Evolutionary conservation across 2,888 invertebrate genomes (phyloP), one percentile per base, ranked within the genome.

Genomic region (Tetranychus truncatus): DNA sequence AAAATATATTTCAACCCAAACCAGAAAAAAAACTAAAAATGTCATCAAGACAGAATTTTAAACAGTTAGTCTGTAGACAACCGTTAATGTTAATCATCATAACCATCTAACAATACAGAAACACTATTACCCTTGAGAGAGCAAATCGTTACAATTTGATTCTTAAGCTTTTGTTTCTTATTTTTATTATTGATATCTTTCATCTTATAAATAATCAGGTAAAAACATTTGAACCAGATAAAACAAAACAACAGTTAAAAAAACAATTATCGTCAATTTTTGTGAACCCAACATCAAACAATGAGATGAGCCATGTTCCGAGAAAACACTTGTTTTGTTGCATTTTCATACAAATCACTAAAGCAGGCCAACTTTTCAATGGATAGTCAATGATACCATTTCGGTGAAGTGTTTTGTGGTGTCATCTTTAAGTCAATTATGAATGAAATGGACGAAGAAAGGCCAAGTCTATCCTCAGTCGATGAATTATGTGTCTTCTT

Each of bases 401-500:
- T 7, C 6, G 8, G 15, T 55, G 9, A 55, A 15, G 9, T 15
- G 55, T 9, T 55, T 55, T 55, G 3, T 15, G 55, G 15, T 9
- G 55, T 15, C 55, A 55, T 6, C 15, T 15, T 34, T 5, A 34
- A 55, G 3, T 15, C 15, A 55, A 55, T 55, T 55, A 55, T 55
- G 55, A 55, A 55, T 55, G 55, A 7, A 55, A 15, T 55, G 7
- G 55, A 55, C 1, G 15, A 9, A 46, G 24, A 24, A 34, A 34
- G 34, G 34, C 7, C 9, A 55, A 55, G 15, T 55, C 6, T 7
- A 3, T 55, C 55, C 9, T 55, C 55, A 55, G 15, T 55, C 15
- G 55, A 55, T 55, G 88, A 89, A 15, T 87, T 89, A 21, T 89
- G 89, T 82, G 87, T 92, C 18, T 92, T 91, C 82, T 84, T 92